Conservation (phyloP, 2,113 vertebrate genomes). For the Nettapus auritus region DNA sequence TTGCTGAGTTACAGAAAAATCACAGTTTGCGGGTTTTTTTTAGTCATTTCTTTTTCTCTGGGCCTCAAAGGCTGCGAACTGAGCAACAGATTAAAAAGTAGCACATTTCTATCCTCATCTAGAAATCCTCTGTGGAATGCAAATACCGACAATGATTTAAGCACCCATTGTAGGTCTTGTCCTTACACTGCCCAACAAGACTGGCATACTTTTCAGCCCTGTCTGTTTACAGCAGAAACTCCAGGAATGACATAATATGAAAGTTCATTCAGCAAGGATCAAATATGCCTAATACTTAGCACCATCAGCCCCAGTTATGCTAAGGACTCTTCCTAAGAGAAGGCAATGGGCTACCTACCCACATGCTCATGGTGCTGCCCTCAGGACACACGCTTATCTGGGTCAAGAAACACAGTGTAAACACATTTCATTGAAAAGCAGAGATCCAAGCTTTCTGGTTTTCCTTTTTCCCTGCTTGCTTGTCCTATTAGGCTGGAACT, state of each 20-base stretch:
- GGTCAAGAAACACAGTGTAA: neutral
- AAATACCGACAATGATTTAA: neutral
- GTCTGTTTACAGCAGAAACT: neutral
- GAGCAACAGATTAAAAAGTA: neutral
- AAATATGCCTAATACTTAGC: neutral
- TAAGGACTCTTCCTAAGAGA: neutral
- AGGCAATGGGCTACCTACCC: neutral
- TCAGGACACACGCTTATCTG: rapidly evolving
- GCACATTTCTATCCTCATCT: neutral
- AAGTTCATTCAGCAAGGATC: rapidly evolving
- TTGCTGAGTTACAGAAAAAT: neutral
- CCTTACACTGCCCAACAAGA: neutral
- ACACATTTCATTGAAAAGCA: neutral
- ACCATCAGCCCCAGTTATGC: neutral
- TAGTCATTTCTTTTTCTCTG: neutral
- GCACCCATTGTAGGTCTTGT: rapidly evolving
- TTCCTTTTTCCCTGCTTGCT: neutral
- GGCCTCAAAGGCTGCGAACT: neutral
- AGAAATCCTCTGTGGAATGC: neutral
- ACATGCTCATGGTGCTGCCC: neutral
- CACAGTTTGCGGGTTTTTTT: neutral
- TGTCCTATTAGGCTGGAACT: neutral
- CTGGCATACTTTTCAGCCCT: neutral
- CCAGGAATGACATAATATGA: neutral
- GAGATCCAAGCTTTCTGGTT: neutral